Evolutionary conservation across 2,888 invertebrate species (phyloP).

Genomic region (Galerucella nymphaeae): DNA sequence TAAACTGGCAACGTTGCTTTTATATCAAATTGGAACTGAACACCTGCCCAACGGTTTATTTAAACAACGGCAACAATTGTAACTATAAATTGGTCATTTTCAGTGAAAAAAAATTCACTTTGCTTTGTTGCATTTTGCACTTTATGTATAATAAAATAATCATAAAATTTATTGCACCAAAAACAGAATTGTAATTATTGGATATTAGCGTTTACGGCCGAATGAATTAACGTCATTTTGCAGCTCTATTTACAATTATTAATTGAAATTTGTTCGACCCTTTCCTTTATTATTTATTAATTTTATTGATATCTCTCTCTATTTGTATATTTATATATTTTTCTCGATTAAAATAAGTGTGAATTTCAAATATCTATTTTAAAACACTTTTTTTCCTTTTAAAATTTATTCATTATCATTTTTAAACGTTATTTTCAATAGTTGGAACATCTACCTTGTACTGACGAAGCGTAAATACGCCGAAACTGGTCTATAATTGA

Average conservation of each 20-base stretch:
- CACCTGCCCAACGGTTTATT: too few species aligned
- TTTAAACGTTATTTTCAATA: too few species aligned
- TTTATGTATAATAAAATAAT: conserved; percentile 40
- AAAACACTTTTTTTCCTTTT: too few species aligned
- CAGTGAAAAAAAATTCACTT: not conserved
- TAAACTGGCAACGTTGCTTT: too few species aligned
- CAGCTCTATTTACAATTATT: conserved; percentile 44
- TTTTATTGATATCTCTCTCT: conserved; percentile 13
- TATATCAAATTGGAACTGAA: too few species aligned
- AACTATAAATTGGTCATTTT: not conserved
- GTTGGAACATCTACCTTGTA: too few species aligned
- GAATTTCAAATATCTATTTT: too few species aligned
- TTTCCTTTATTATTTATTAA: conserved; percentile 47
- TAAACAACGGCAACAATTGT: not conserved
- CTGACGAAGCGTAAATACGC: too few species aligned
- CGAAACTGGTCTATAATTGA: too few species aligned
- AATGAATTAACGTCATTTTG: conserved; percentile 41
- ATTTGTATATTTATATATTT: not conserved
- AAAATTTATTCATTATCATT: too few species aligned
- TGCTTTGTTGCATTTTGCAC: conserved; percentile 15
- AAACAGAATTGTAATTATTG: conserved; percentile 46
- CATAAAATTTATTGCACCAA: conserved; percentile 42
- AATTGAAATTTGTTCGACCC: conserved; percentile 45
- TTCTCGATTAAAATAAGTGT: not conserved
- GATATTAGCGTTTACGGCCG: conserved; percentile 48